phyloP scores from a whole-genome alignment of 2,797 vertebrate species.

The Mycteria americana region DNA sequence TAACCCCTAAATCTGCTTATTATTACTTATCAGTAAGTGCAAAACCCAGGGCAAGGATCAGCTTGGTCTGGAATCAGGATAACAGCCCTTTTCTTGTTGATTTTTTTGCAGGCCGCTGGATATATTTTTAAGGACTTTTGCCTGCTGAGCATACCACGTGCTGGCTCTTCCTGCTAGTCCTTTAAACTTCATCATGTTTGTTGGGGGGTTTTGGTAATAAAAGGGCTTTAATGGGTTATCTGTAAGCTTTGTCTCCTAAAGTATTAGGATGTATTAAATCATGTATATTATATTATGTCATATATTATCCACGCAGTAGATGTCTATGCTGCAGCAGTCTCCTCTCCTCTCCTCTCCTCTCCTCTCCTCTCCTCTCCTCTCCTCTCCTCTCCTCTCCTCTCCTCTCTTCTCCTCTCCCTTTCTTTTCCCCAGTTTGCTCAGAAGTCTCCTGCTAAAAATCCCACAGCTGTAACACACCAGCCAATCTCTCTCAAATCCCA shows the following conservation, averaged over 20 bases:
- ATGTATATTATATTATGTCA: no score
- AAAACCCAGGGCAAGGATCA: neutral
- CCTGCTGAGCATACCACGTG: neutral
- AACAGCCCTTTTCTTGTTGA: neutral
- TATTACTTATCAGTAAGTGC: neutral
- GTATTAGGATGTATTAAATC: neutral
- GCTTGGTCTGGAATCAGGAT: neutral
- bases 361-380: no score
- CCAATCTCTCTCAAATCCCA: neutral
- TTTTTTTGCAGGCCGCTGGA: neutral
- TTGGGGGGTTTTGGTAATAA: neutral
- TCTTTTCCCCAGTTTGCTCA: neutral
- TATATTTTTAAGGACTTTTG: neutral
- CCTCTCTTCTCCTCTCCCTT: neutral
- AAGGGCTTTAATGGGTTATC: neutral
- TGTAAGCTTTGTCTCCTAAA: neutral
- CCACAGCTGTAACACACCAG: neutral
- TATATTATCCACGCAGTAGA: neutral
- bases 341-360: neutral
- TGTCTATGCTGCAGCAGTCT: neutral
- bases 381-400: no score
- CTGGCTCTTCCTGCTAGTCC: neutral
- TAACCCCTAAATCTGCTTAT: neutral
- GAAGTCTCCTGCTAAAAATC: neutral
- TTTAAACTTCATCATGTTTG: neutral